These are phyloP conservation scores for Papilio polytes DNA, from an alignment of 1,140 invertebrate species.

Conservation along the genomic window DNA sequence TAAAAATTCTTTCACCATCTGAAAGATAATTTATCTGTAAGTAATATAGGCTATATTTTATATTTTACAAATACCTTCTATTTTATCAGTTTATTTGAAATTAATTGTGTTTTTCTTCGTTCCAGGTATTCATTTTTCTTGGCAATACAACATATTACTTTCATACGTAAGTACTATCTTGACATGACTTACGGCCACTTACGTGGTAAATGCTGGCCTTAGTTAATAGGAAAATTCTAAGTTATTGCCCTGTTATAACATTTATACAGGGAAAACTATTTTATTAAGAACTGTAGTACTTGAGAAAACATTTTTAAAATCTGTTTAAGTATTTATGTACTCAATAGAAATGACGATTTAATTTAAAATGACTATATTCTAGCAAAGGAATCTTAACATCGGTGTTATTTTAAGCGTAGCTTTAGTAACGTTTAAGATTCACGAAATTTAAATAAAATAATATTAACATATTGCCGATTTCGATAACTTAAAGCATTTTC, in stretches of 20 bases:
- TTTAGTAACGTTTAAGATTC: no score
- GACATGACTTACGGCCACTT: conserved; percentile 26
- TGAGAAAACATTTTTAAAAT: background rate
- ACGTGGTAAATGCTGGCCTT: conserved; percentile 10
- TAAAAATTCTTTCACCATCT: no score
- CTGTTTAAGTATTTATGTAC: no score
- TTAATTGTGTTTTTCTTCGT: background rate
- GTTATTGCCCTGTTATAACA: background rate
- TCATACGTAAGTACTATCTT: conserved; percentile 19
- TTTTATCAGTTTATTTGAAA: background rate
- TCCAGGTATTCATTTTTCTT: background rate
- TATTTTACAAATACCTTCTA: background rate
- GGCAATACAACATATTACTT: background rate
- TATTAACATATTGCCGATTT: no score
- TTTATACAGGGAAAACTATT: conserved; percentile 4
- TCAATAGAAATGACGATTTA: no score
- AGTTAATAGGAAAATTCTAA: conserved; percentile 25
- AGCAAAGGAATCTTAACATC: no score
- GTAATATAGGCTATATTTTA: no score
- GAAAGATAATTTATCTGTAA: no score
- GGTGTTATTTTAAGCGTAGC: no score
- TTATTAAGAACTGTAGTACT: background rate
- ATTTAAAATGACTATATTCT: no score
- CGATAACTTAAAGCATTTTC: no score
- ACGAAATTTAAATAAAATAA: no score